These are phyloP conservation scores for Saccopteryx bilineata DNA, from an alignment of 2,113 vertebrate genomes.

Conservation along the genomic window DNA sequence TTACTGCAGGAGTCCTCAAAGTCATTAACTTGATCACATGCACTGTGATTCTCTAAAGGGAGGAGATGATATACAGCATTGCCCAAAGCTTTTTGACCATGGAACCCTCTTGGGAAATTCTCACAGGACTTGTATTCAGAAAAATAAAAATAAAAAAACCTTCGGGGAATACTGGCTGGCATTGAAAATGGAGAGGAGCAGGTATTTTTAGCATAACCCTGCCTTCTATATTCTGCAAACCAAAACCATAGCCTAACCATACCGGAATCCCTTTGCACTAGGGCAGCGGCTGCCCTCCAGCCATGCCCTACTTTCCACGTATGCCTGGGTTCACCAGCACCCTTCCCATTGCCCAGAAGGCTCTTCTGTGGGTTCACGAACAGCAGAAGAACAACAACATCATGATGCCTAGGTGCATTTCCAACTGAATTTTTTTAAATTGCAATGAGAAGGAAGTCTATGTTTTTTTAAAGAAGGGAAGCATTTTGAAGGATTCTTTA, in stretches of 20 bases:
- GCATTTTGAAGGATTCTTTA: conserved; percentile 59
- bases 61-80: neutral
- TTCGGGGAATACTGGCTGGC: neutral
- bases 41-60: neutral
- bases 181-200: neutral
- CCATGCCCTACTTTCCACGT: neutral
- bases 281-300: too few species aligned
- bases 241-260: neutral
- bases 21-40: neutral
- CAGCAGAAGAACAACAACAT: neutral
- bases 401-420: neutral
- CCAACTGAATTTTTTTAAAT: conserved; percentile 9
- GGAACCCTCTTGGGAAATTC: neutral
- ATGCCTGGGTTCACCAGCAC: neutral
- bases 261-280: neutral
- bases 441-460: conserved; percentile 18
- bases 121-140: neutral
- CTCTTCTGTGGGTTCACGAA: neutral
- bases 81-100: neutral
- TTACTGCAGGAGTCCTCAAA: neutral
- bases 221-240: neutral
- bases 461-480: conserved; percentile 54
- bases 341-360: neutral
- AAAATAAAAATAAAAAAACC: neutral
- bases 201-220: neutral